These are phyloP conservation scores for Etheostoma spectabile DNA, from an alignment of 2,113 vertebrate genomes.

Conservation along the genomic window DNA sequence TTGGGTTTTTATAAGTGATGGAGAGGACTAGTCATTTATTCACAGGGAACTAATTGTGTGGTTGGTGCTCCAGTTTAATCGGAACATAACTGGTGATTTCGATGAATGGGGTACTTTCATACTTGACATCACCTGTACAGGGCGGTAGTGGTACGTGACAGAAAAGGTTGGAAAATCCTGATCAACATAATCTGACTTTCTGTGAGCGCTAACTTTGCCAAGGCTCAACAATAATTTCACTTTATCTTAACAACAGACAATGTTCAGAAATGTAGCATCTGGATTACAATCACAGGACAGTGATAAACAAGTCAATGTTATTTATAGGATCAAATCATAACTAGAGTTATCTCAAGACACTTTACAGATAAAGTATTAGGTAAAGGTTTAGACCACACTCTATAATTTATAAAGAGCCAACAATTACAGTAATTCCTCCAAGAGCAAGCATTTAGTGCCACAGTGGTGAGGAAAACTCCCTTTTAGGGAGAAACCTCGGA, in stretches of 20 bases:
- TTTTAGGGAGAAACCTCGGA: no score
- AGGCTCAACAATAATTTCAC: background rate
- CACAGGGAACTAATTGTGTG: conserved; percentile 55
- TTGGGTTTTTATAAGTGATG: conserved; percentile 33
- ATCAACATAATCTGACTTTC: background rate
- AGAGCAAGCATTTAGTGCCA: no score
- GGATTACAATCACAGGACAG: background rate
- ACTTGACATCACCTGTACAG: background rate
- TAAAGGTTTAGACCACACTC: no score
- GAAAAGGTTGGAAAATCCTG: background rate
- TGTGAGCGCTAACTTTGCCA: background rate
- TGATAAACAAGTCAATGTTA: no score
- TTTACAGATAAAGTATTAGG: no score
- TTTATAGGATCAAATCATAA: no score
- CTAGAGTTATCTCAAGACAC: no score
- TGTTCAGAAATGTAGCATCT: background rate
- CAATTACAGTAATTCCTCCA: no score
- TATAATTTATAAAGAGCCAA: no score
- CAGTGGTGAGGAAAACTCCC: no score
- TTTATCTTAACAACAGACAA: background rate
- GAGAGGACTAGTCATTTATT: conserved; percentile 56
- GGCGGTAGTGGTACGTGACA: background rate
- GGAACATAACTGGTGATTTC: no score
- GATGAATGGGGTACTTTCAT: background rate
- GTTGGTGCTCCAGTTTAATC: conserved; percentile 38